Percentiles rank a stretch among this genome's conserved stretches.
phyloP scores from a whole-genome alignment of 2,797 vertebrate genomes.

The Allobates femoralis region DNA sequence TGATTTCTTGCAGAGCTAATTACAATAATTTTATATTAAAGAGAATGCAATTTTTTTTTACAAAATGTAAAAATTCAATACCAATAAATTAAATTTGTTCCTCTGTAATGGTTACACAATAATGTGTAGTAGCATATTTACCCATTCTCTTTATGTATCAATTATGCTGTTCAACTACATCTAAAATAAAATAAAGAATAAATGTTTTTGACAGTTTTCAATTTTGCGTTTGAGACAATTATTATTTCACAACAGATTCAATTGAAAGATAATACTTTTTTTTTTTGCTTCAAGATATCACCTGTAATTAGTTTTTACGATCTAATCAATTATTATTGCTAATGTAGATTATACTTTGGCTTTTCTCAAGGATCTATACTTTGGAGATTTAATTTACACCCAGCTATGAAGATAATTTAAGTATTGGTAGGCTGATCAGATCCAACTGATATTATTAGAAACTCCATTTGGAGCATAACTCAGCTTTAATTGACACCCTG shows the following conservation, averaged over 20 bases:
- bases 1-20: too few relatives aligned
- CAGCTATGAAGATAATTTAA: slow-evolving; percentile 10
- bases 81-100: too few relatives aligned
- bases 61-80: too few relatives aligned
- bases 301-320: slow-evolving; percentile 47
- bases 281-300: slow-evolving; percentile 29
- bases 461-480: slow-evolving; percentile 5
- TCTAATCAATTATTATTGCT: slow-evolving; percentile 39
- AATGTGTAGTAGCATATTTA: background rate
- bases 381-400: slow-evolving; percentile 19
- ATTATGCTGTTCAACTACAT: background rate
- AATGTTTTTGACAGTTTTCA: background rate
- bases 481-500: slow-evolving; percentile 39
- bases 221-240: slow-evolving; percentile 10
- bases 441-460: slow-evolving; percentile 16
- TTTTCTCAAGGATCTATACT: background rate
- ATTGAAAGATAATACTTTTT: background rate
- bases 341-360: slow-evolving; percentile 1
- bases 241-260: slow-evolving; percentile 28
- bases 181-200: background rate
- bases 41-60: too few relatives aligned
- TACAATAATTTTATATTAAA: too few relatives aligned
- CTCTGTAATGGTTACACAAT: too few relatives aligned
- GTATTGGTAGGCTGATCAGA: slow-evolving; percentile 26
- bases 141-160: background rate